Percentiles rank a stretch among this genome's conserved stretches.
phyloP scores from a whole-genome alignment of 2,888 invertebrate species.

The Erebia aethiops region DNA sequence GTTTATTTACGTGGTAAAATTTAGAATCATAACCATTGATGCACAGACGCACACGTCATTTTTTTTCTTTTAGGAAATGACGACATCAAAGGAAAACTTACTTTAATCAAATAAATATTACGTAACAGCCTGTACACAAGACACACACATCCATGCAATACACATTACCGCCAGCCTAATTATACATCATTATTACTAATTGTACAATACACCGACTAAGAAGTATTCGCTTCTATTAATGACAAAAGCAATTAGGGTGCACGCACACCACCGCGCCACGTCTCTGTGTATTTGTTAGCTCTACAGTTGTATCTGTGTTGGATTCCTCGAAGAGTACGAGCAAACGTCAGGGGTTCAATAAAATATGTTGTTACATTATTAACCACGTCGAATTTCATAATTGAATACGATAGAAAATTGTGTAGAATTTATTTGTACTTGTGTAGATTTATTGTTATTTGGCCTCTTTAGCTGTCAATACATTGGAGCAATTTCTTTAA shows the following conservation, averaged over 20 bases:
- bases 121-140: conserved; percentile 30
- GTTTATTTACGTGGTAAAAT: too few species aligned
- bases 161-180: conserved; percentile 63
- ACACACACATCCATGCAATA: conserved; percentile 48
- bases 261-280: conserved; percentile 58
- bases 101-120: neutral
- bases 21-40: too few species aligned
- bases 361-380: conserved; percentile 28
- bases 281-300: conserved; percentile 40
- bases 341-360: conserved; percentile 31
- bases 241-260: conserved; percentile 81
- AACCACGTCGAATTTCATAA: conserved; percentile 10
- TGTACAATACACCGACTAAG: conserved; percentile 78
- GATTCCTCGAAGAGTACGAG: conserved; percentile 37
- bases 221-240: conserved; percentile 82
- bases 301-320: conserved; percentile 29
- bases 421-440: neutral
- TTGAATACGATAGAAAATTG: conserved; percentile 7
- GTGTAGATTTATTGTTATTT: neutral
- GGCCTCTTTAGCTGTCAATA: too few species aligned
- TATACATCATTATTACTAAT: conserved; percentile 81
- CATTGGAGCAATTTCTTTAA: too few species aligned
- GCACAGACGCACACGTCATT: too few species aligned
- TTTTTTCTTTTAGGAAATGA: too few species aligned
- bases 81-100: too few species aligned